Evolutionary conservation across 2,888 invertebrate species (phyloP).

Genomic region (Peribatodes rhomboidaria): DNA sequence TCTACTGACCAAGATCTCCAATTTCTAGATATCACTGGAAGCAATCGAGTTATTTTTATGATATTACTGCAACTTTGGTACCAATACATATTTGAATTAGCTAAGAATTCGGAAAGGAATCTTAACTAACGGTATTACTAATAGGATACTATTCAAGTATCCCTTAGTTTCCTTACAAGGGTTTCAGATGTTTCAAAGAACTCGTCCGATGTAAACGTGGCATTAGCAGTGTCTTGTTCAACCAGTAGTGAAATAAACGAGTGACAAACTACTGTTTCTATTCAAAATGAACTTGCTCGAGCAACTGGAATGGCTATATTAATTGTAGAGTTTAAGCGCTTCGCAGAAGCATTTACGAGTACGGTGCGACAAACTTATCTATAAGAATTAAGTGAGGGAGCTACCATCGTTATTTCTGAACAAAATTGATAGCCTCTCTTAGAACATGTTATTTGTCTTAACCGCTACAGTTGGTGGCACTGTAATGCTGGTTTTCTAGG

Average conservation of each 20-base stretch:
- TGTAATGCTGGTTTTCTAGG: conserved; percentile 15
- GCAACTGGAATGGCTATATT: conserved; percentile 18
- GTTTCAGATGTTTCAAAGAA: background rate
- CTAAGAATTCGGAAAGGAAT: background rate
- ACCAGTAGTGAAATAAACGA: conserved; percentile 51
- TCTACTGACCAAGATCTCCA: background rate
- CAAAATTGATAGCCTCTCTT: background rate
- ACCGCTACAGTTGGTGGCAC: background rate
- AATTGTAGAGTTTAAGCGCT: conserved; percentile 40
- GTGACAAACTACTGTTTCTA: conserved; percentile 49
- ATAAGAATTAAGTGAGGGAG: conserved; percentile 15
- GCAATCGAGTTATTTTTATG: background rate
- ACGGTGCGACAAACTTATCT: background rate
- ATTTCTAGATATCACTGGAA: background rate
- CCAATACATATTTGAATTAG: too few relatives aligned
- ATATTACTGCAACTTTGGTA: too few relatives aligned
- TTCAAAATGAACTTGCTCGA: conserved; percentile 43
- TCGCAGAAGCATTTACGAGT: conserved; percentile 34
- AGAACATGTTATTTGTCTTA: background rate
- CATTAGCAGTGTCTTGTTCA: conserved; percentile 23
- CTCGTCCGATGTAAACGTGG: background rate
- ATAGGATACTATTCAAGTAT: background rate
- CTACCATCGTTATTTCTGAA: background rate
- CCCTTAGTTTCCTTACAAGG: background rate
- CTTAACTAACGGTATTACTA: background rate